These are phyloP conservation scores for Drosophila anceps DNA, from an alignment of 2,888 invertebrate genomes.

Conservation along the genomic window DNA sequence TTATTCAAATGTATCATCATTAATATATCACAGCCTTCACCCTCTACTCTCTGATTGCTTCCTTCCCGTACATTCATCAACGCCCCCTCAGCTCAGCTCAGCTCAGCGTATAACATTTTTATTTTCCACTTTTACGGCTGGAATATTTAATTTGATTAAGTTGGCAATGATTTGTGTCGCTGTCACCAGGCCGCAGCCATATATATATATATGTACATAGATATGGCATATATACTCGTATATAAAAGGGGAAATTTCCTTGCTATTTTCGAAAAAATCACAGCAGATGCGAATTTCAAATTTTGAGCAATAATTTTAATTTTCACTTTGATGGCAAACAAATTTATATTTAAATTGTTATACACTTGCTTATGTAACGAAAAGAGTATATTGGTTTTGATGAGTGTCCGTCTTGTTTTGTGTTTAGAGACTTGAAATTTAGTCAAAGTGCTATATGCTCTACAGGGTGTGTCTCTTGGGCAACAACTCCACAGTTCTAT, in stretches of 20 bases:
- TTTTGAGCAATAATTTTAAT: constrained; percentile 44
- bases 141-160: constrained; percentile 82
- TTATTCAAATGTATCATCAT: constrained; percentile 72
- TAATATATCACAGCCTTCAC: constrained; percentile 55
- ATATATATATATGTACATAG: neutral
- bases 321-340: constrained; percentile 33
- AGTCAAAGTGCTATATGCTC: neutral
- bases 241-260: constrained; percentile 29
- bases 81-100: constrained; percentile 24
- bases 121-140: constrained; percentile 76
- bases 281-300: constrained; percentile 50
- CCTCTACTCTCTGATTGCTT: constrained; percentile 30
- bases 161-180: constrained; percentile 79
- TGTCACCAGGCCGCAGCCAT: constrained; percentile 9
- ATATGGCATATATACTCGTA: neutral
- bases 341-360: constrained; percentile 3
- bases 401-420: neutral
- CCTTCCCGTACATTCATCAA: constrained; percentile 60
- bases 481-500: neutral
- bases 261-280: constrained; percentile 36
- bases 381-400: neutral
- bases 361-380: neutral
- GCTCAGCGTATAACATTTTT: constrained; percentile 65
- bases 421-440: neutral
- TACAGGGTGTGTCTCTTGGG: neutral